Evolutionary conservation across 2,888 invertebrate species (phyloP).

Genomic region (Cryptocephalus moraei): DNA sequence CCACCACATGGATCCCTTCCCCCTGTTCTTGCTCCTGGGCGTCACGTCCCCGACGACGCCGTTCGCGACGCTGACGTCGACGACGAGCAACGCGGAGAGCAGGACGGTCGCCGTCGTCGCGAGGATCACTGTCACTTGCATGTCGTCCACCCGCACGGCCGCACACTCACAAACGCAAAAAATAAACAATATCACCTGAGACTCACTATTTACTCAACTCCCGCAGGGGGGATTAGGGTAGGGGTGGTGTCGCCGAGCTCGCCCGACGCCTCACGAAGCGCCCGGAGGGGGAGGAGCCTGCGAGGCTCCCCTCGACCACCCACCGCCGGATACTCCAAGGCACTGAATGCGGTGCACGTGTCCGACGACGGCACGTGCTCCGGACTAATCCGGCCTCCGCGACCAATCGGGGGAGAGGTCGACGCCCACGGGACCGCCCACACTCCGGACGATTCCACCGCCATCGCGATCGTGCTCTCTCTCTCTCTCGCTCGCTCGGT

Average conservation of each 20-base stretch:
- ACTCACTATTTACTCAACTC: conserved; percentile 33
- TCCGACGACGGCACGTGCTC: conserved; percentile 22
- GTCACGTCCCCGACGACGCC: conserved; percentile 27
- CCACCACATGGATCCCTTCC: conserved; percentile 90
- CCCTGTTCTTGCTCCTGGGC: conserved; percentile 51
- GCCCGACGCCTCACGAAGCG: conserved; percentile 26
- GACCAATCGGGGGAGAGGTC: conserved; percentile 23
- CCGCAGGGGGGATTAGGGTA: conserved; percentile 30
- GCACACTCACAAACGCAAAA: conserved; percentile 33
- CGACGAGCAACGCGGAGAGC: conserved; percentile 6
- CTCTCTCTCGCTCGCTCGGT: too few relatives aligned
- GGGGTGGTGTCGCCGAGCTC: conserved; percentile 29
- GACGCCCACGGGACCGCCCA: conserved; percentile 21
- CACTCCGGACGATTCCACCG: conserved; percentile 3
- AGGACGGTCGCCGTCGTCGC: too few relatives aligned
- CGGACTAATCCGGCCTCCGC: conserved; percentile 7
- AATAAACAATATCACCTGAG: conserved; percentile 38
- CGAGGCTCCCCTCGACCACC: neutral
- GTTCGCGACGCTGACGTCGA: conserved; percentile 8
- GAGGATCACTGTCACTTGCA: conserved; percentile 25
- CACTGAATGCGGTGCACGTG: too few relatives aligned
- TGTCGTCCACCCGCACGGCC: conserved; percentile 27
- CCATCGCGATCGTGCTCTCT: conserved; percentile 1
- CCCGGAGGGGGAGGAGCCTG: neutral
- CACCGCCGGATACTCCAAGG: too few relatives aligned